Base-by-base conservation (phyloP, 2,113 vertebrate species). In the Dolichotis patagonum region DNA sequence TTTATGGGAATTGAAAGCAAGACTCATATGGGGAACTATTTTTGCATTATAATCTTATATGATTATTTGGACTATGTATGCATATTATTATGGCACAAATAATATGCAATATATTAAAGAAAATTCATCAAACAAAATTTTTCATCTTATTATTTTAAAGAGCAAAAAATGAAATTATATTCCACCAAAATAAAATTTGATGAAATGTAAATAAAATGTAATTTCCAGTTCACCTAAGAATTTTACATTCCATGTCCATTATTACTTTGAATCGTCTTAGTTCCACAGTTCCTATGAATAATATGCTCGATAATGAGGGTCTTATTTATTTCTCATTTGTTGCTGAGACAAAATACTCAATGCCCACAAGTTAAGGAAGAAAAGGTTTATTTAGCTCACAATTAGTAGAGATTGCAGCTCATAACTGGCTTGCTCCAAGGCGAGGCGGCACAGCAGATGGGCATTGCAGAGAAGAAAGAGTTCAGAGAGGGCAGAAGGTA, bases 191-290 rank as follows among this genome's bases (percentile, higher is more conserved):
- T 12, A 81, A 88, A 95, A 77, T 26, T 54, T 16, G 7, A 62
- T 32, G 19, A 46, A 67, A 82, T 94, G 3, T 43, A 54, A 97
- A 89, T 49, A 92, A 94, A 95, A 58, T 65, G 14, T 85, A 24
- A 56, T 69, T 94, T 81, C 73, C 41, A 82, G 30, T 9, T 85
- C 12, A 60, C 13, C 28, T 65, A 88, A 89, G 65, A 22, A 82
- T 54, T 94, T 86, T 62, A 49, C 67, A 16, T 7, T 8, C 24
- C 11, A 41, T 62, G 8, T 88, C 73, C 41, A 67, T 52, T 93
- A 10, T 60, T 60, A 80, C 4, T 8, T 65, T 52, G 19, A 52
- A 43, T 88, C 32, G 62, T 62, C 19, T 86, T 16, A 75, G 17
- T 89, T 52, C 24, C 14, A 7, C 60, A 88, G 49, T 85, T 94